Conservation (phyloP, 2,888 invertebrate genomes). For the Parelbella ahira region DNA sequence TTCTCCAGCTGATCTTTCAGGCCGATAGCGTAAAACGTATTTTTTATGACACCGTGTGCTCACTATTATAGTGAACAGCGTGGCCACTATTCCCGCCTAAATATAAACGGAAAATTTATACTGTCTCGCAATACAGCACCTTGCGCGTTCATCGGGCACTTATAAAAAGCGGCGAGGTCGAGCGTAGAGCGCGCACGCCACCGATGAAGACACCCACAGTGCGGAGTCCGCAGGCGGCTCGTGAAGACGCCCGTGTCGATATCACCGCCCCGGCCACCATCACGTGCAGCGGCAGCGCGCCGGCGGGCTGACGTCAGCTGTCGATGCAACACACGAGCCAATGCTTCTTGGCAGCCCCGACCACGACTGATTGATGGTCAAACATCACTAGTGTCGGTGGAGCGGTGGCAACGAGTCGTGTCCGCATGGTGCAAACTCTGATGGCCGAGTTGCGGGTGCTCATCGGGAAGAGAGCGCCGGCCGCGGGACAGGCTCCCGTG, state of each 20-base stretch:
- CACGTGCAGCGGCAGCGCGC: conserved; percentile 68
- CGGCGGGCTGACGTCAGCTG: conserved; percentile 55
- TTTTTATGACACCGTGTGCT: conserved; percentile 10
- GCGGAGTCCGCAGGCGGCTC: conserved; percentile 67
- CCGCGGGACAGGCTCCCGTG: conserved; percentile 48
- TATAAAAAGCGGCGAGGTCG: conserved; percentile 79
- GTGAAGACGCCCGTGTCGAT: conserved; percentile 68
- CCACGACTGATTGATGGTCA: conserved; percentile 55
- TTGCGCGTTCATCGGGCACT: conserved; percentile 72
- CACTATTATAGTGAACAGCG: conserved; percentile 38
- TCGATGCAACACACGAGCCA: conserved; percentile 67
- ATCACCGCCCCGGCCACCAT: conserved; percentile 59
- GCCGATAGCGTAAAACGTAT: too few relatives aligned
- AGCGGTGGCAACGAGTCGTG: conserved; percentile 62
- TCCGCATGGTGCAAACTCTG: conserved; percentile 76
- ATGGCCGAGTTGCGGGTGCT: conserved; percentile 79
- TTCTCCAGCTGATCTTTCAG: too few relatives aligned
- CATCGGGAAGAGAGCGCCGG: conserved; percentile 72
- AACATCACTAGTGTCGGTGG: conserved; percentile 62
- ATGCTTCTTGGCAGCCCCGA: conserved; percentile 69
- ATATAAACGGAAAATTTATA: conserved; percentile 64
- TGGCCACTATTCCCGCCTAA: conserved; percentile 56
- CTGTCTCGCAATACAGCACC: conserved; percentile 58
- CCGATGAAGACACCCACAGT: conserved; percentile 58
- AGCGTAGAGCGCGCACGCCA: conserved; percentile 44